Conservation (phyloP, 1,140 invertebrate genomes). For the Drosophila pectinifera region DNA sequence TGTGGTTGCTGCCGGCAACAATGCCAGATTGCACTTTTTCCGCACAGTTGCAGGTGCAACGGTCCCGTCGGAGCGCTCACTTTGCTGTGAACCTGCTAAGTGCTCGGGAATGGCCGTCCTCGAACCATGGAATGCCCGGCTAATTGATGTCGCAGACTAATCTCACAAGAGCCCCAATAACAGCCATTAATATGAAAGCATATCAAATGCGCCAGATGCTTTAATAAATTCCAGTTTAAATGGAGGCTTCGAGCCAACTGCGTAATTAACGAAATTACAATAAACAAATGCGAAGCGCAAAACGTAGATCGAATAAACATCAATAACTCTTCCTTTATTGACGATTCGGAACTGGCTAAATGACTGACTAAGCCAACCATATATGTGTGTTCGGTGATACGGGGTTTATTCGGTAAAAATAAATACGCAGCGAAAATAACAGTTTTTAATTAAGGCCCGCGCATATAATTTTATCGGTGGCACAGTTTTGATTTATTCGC, state of each 20-base stretch:
- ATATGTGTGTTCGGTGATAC: constrained; percentile 4
- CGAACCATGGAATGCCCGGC: constrained; percentile 22
- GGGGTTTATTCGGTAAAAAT: constrained; percentile 38
- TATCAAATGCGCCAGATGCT: neutral
- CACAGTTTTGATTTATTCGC: constrained; percentile 61
- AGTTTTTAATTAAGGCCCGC: constrained; percentile 72
- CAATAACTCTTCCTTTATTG: constrained; percentile 28
- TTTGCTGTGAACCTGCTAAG: too few species aligned
- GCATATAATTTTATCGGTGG: constrained; percentile 65
- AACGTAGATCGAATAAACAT: constrained; percentile 32
- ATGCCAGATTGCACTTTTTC: constrained; percentile 70
- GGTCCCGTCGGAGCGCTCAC: constrained; percentile 13
- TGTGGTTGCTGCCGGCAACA: constrained; percentile 52
- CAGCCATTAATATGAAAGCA: constrained; percentile 23
- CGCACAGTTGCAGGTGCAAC: constrained; percentile 47
- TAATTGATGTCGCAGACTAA: constrained; percentile 37
- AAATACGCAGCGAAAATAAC: constrained; percentile 69
- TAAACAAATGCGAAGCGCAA: constrained; percentile 51
- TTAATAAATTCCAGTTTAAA: constrained; percentile 27
- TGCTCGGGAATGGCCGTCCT: constrained; percentile 41
- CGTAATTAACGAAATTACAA: constrained; percentile 65
- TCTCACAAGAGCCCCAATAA: constrained; percentile 20
- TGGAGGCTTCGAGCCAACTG: constrained; percentile 16
- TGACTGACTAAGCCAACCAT: constrained; percentile 53
- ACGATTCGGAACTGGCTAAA: constrained; percentile 46